A percentile compares a stretch with the other conserved stretches of the same genome.
These are phyloP conservation scores for Caenorhabditis remanei DNA, from an alignment of 1,140 invertebrate species.

Conservation along the genomic window DNA sequence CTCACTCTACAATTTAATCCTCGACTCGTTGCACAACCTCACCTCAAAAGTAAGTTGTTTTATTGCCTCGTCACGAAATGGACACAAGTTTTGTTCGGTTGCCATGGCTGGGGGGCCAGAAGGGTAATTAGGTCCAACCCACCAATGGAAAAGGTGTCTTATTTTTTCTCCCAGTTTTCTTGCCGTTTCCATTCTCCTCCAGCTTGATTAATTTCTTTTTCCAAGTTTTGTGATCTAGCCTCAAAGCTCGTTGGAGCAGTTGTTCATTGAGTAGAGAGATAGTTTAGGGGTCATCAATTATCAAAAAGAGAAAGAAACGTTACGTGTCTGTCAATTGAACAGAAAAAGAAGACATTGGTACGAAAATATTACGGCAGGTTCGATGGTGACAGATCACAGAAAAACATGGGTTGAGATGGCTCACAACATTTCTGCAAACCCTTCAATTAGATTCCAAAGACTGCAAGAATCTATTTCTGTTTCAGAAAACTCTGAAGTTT, in stretches of 20 bases:
- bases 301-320: slow-evolving; percentile 43
- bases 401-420: neutral
- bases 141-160: neutral
- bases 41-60: slow-evolving; percentile 61
- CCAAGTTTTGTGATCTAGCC: neutral
- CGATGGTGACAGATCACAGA: neutral
- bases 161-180: slow-evolving; percentile 15
- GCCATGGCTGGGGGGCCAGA: neutral
- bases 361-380: slow-evolving; percentile 47
- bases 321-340: slow-evolving; percentile 34
- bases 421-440: too few species aligned
- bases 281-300: slow-evolving; percentile 53
- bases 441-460: too few species aligned
- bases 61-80: neutral
- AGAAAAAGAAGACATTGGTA: neutral
- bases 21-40: slow-evolving; percentile 65
- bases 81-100: neutral
- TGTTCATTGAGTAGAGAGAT: slow-evolving; percentile 31
- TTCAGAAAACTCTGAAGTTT: too few species aligned
- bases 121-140: slow-evolving; percentile 18
- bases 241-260: neutral
- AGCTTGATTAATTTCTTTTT: neutral
- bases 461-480: too few species aligned
- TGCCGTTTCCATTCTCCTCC: neutral
- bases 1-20: slow-evolving; percentile 67